Conservation (phyloP, 2,113 vertebrate species). For the Spilogale gracilis region DNA sequence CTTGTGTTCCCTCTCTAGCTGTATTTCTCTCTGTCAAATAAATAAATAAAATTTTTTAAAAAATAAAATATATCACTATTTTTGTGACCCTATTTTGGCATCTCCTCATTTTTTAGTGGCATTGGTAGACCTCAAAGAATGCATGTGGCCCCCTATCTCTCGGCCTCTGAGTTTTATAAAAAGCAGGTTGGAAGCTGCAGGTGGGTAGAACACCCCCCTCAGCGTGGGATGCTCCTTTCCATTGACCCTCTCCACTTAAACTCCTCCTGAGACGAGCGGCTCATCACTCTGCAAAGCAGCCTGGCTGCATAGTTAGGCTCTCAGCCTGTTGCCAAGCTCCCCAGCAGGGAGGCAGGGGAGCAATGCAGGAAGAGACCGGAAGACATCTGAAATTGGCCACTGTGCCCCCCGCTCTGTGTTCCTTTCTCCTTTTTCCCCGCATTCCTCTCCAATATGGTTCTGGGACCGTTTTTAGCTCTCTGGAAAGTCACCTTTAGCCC, state of each 20-base stretch:
- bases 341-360: rapidly evolving
- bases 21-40: background rate
- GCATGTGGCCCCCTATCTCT: background rate
- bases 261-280: background rate
- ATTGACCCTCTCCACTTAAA: background rate
- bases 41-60: background rate
- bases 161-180: background rate
- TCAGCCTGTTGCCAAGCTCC: background rate
- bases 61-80: background rate
- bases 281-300: background rate
- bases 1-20: background rate
- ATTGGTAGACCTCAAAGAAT: background rate
- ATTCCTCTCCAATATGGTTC: background rate
- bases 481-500: background rate
- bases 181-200: background rate
- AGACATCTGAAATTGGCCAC: background rate
- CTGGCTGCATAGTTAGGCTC: rapidly evolving
- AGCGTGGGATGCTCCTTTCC: background rate
- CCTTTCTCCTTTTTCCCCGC: background rate
- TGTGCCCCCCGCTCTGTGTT: background rate
- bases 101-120: background rate
- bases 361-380: background rate
- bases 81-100: background rate
- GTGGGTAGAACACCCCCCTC: background rate
- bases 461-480: background rate